Percentiles rank a stretch among this genome's conserved stretches.
Evolutionary conservation across 2,888 invertebrate genomes (phyloP).

Genomic region (Vesta saturnalis): DNA sequence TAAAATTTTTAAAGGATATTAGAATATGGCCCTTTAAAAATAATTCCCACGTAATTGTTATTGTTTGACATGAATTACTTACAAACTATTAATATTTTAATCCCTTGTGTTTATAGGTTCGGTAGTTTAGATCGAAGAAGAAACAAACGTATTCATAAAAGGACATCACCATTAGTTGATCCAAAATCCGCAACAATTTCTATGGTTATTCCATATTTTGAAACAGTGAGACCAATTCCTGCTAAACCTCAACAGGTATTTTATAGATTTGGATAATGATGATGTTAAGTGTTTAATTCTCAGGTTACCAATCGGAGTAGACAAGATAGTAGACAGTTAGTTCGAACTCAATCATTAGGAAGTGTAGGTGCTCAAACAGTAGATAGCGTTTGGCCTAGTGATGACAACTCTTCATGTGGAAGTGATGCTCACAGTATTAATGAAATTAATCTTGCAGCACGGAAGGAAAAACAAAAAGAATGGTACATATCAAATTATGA

Average conservation of each 20-base stretch:
- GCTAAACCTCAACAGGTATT: constrained; percentile 54
- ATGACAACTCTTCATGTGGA: constrained; percentile 61
- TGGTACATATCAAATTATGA: constrained; percentile 49
- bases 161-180: constrained; percentile 56
- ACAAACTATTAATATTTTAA: no score
- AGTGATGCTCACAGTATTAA: constrained; percentile 58
- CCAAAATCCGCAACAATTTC: constrained; percentile 57
- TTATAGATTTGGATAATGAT: constrained; percentile 1
- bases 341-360: constrained; percentile 69
- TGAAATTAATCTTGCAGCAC: constrained; percentile 50
- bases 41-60: no score
- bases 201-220: constrained; percentile 51
- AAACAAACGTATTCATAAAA: constrained; percentile 59
- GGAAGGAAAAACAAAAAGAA: constrained; percentile 61
- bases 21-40: no score
- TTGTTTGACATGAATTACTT: no score
- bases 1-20: no score
- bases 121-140: constrained; percentile 70
- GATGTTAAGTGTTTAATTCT: constrained; percentile 13
- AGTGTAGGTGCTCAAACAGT: constrained; percentile 65
- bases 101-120: constrained; percentile 65
- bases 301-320: constrained; percentile 52
- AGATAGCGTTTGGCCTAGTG: constrained; percentile 60
- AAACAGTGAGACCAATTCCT: constrained; percentile 52
- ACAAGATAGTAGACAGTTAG: constrained; percentile 60